A percentile compares a stretch with the other conserved stretches of the same genome.
Conservation (phyloP, 2,113 vertebrate genomes). For the Arothron firmamentum region DNA sequence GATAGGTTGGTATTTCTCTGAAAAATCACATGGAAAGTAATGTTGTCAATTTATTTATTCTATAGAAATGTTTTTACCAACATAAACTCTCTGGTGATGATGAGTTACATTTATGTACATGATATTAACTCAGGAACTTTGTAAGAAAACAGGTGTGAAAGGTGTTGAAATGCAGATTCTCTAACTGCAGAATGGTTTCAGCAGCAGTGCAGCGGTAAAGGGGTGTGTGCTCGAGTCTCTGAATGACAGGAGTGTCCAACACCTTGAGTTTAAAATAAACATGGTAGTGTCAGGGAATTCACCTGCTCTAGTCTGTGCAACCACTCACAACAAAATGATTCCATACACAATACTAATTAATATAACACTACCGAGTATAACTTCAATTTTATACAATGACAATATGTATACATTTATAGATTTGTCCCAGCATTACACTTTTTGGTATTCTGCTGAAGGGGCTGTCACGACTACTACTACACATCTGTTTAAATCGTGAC, state of each 20-base stretch:
- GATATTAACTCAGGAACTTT: no score
- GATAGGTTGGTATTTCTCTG: no score
- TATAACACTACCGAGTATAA: neutral
- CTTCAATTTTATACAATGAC: neutral
- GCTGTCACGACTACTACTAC: neutral
- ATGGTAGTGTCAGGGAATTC: neutral
- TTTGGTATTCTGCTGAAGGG: neutral
- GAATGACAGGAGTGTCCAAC: conserved; percentile 30
- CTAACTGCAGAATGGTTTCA: neutral
- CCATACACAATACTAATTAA: conserved; percentile 7
- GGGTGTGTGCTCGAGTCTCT: conserved; percentile 13
- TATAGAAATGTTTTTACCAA: no score
- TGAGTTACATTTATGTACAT: no score
- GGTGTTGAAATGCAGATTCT: neutral
- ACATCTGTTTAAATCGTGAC: neutral
- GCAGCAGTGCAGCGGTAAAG: neutral
- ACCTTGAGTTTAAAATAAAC: conserved; percentile 37
- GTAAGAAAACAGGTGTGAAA: no score
- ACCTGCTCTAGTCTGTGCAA: neutral
- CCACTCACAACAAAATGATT: neutral
- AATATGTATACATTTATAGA: no score
- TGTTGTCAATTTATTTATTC: no score
- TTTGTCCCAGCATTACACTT: neutral
- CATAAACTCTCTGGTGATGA: no score
- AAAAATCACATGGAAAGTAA: no score